Conservation (phyloP, 2,888 invertebrate species). For the Nemotelus nigrinus region DNA sequence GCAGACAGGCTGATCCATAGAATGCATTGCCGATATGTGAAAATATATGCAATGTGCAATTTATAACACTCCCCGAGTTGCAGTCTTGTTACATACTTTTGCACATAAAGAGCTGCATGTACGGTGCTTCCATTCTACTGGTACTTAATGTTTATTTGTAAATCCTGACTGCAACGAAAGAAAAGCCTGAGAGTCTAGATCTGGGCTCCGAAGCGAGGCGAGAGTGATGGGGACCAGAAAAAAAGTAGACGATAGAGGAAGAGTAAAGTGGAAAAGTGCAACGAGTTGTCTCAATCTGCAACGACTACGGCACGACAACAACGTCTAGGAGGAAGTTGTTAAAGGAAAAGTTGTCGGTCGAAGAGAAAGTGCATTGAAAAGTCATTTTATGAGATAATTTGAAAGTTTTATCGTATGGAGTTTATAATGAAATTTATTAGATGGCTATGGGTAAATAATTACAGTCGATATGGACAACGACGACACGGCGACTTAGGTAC, state of each 20-base stretch:
- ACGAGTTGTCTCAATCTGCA: not conserved
- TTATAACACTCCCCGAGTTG: not conserved
- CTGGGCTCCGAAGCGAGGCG: no score
- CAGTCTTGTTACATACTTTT: no score
- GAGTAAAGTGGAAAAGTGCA: not conserved
- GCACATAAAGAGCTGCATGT: no score
- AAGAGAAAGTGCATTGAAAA: conserved; percentile 38
- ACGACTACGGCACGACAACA: not conserved
- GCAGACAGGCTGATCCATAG: not conserved
- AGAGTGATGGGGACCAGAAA: no score
- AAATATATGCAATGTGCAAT: not conserved
- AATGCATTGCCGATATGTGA: not conserved
- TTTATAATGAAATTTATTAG: conserved; percentile 26
- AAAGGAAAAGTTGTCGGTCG: conserved; percentile 30
- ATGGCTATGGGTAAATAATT: conserved; percentile 30
- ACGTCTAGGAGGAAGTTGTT: conserved; percentile 15
- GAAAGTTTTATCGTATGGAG: conserved; percentile 30
- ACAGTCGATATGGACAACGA: not conserved
- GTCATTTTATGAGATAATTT: conserved; percentile 35
- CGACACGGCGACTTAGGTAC: no score
- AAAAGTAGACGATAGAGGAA: not conserved
- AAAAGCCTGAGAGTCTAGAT: no score
- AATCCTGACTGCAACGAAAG: no score
- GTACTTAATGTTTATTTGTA: no score
- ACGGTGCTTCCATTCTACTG: no score